Evolutionary conservation across 2,113 vertebrate species (phyloP).

Genomic region (Pheucticus melanocephalus): DNA sequence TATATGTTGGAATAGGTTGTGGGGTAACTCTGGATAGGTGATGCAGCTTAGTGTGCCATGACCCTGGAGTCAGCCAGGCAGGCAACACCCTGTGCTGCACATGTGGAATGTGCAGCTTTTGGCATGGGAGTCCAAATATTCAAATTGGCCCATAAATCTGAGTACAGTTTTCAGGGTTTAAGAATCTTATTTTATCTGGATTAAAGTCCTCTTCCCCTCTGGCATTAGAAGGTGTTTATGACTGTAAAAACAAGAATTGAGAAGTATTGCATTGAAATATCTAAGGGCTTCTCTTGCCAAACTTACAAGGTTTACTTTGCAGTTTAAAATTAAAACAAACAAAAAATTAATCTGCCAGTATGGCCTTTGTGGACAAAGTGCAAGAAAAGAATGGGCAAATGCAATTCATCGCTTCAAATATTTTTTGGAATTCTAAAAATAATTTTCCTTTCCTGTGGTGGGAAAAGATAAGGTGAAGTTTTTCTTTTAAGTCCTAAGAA

Average conservation of each 20-base stretch:
- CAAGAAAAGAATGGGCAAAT: background rate
- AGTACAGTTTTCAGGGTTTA: slow-evolving; percentile 56
- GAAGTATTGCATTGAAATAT: slow-evolving; percentile 66
- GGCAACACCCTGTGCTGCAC: background rate
- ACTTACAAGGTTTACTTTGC: background rate
- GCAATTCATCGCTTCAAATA: background rate
- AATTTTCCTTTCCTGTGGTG: background rate
- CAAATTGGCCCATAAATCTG: slow-evolving; percentile 66
- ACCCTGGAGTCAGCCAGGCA: background rate
- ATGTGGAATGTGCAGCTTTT: slow-evolving; percentile 52
- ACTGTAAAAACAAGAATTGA: slow-evolving; percentile 70
- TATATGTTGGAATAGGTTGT: background rate
- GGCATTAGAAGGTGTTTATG: slow-evolving; percentile 70
- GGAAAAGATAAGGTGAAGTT: background rate
- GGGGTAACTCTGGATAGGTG: background rate
- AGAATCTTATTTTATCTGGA: slow-evolving; percentile 75
- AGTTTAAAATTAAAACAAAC: background rate
- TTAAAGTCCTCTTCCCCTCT: slow-evolving; percentile 69
- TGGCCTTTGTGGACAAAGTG: background rate
- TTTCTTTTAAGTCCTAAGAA: background rate
- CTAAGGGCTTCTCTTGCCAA: slow-evolving; percentile 42
- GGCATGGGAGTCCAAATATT: slow-evolving; percentile 44
- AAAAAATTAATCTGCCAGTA: background rate
- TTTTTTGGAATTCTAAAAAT: background rate
- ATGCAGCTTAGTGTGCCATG: background rate